Evolutionary conservation across 2,888 invertebrate species (phyloP).

Genomic region (Hedychridium roseum): DNA sequence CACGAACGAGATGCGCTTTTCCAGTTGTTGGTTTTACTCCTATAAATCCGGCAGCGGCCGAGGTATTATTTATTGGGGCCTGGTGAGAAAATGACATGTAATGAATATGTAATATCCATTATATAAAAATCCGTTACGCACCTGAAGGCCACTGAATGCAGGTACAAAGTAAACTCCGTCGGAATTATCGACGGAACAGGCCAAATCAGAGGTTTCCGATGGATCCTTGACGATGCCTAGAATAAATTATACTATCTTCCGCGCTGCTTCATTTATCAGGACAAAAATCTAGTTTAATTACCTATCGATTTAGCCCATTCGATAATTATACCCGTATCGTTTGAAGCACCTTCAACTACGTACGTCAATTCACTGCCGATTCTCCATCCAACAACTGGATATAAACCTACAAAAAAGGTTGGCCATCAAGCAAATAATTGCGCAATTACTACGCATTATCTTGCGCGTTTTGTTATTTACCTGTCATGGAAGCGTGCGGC

Average conservation of each 20-base stretch:
- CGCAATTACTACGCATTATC: too few relatives aligned
- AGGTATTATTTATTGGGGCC: conserved; percentile 89
- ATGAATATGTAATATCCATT: neutral
- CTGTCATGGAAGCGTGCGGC: conserved; percentile 83
- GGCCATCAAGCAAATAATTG: too few relatives aligned
- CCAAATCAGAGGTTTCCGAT: conserved; percentile 73
- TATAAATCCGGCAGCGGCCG: conserved; percentile 85
- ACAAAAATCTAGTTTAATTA: conserved; percentile 46
- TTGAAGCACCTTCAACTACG: conserved; percentile 85
- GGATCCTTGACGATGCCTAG: conserved; percentile 73
- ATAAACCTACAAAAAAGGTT: too few relatives aligned
- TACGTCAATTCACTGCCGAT: conserved; percentile 71
- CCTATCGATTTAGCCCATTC: conserved; percentile 84
- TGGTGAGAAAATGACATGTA: conserved; percentile 58
- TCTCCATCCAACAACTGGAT: conserved; percentile 92
- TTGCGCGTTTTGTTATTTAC: conserved; percentile 52
- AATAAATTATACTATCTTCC: neutral
- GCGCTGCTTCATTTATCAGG: neutral
- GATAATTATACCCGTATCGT: conserved; percentile 88
- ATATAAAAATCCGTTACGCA: conserved; percentile 64
- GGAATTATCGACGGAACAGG: conserved; percentile 73
- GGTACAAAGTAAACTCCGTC: conserved; percentile 88
- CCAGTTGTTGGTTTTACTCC: conserved; percentile 78
- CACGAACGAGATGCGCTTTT: conserved; percentile 81
- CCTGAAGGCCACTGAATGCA: conserved; percentile 88